Base-by-base conservation (phyloP, 2,888 invertebrate genomes). In the Harpagoxenus sublaevis region DNA sequence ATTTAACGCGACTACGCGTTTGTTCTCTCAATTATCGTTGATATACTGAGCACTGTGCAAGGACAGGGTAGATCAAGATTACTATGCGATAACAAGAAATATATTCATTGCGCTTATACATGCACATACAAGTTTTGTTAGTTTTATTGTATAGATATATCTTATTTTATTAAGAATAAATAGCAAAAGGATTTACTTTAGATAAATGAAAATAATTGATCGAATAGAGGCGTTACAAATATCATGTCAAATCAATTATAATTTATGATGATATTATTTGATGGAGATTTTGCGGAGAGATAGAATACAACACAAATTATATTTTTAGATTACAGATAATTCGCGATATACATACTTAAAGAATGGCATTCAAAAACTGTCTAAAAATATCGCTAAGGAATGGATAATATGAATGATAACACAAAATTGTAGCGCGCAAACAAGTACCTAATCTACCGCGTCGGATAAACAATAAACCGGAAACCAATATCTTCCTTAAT, bases 381-480 rank as follows among this genome's bases (percentile, higher is more conserved):
- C n/a, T 18, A 68, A 35, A 73, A 68, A 45, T 55, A 73, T 39
- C 60, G 18, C 1, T 55, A 51, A 74, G 9, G n/a, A 18, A 39
- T 28, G 60, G 60, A 39, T 51, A 39, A 73, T 66, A n/a, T 15
- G 5, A 9, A 5, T 35, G 77, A 70, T 70, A 68, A 68, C 3
- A 18, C 10, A 48, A 57, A 81, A 60, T 75, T 42, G 1, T 71
- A 55, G 53, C 55, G 42, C 70, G 9, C 70, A 79, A 73, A 79
- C 53, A 60, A 45, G 15, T 23, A 18, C 18, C 12, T 62, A 74
- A 73, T 60, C 48, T 73, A n/a, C 3, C 42, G n/a, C n/a, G 35
- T 39, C 23, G 60, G 45, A 18, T 87, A 89, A 88, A 89, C 83
- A 81, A 66, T 28, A 23, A 60, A 74, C 28, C 70, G 55, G 78